Base-by-base conservation (phyloP, 2,888 invertebrate genomes). In the Agrotis exclamationis region DNA sequence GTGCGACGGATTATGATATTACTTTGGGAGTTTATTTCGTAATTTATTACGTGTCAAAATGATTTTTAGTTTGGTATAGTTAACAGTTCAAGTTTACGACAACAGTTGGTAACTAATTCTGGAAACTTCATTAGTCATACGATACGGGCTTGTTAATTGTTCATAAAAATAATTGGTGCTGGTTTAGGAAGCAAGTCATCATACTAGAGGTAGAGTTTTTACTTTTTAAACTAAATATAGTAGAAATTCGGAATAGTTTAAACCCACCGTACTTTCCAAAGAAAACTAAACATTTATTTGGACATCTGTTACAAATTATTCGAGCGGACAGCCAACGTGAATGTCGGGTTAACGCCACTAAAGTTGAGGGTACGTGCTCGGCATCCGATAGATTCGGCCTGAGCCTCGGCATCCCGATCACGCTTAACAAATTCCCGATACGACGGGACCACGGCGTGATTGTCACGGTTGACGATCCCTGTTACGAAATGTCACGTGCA, bases 361-460 rank as follows among this genome's bases (percentile, higher is more conserved):
- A 85, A 88, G 86, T 87, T 84, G 83, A 72, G 67, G 48, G 58
- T 81, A 90, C 91, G 90, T 91, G 90, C 82, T 68, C 76, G 72
- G 90, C 86, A 88, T 90, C 66, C 79, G 65, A 82, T 76, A 79
- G 76, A 63, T 59, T 71, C 73, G 68, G 72, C 67, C 60, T 63
- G 66, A 70, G 71, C 63, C 60, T 78, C 76, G 75, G 79, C 87
- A 91, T 90, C 88, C 91, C 85, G 90, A 90, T 90, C 91, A 92
- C 91, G 90, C 85, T 81, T 85, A 83, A 83, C 87, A 87, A 89
- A 91, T 92, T 90, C 92, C 91, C 89, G 86, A 90, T 87, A 87
- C 87, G 80, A 63, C 81, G 81, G 80, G 79, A 85, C 87, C 83
- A 71, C 77, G 79, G 69, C 71, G 82, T 85, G 86, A 87, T 87